Evolutionary conservation across 2,888 invertebrate species (phyloP), one percentile per base, ranked within the genome.

Genomic region (Rhamphomyia laevipes): DNA sequence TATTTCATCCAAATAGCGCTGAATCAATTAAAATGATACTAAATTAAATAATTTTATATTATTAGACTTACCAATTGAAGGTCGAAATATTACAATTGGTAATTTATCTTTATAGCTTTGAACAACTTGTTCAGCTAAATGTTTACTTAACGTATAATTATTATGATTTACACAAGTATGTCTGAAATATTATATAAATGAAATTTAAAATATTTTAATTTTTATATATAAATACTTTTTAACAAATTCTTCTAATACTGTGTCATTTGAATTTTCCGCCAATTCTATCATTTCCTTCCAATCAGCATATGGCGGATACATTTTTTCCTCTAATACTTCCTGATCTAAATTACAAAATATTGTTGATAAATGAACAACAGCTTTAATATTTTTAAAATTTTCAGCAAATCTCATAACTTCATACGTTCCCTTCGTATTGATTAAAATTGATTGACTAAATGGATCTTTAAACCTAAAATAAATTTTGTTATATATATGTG

Each of bases 91-190:
- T 27, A 85, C 76, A 0, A 81, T 68, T 0, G 93, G 92, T 23
- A 95, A 63, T 40, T 73, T 65, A 11, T 77, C 75, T 30, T 63
- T 70, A 17, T 5, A 45, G 47, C 88, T 86, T 16, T 78, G 73
- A 1, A 89, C 76, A 10, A 88, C 76, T 50, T 85, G 81, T 59
- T 96, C 95, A 0, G 88, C 87, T 55, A 95, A 63, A 50, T 86
- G 83, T 66, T 96, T 95, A 0, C 91, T 86, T 64, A 87, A 92
- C 0, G 88, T 89, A 62, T 96, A 96, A 0, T 94, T 92, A 61
- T 95, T 95, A 41, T 31, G 42, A n/a, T 35, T 4, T 7, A 27
- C 23, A 27, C 7, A 27, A 27, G 9, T 9, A 7, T 27, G 23
- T 9, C 23, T 27, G 23, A 27, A 27, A 21, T 21, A 21, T 21